Evolutionary conservation across 2,797 vertebrate species (phyloP), one percentile per base, ranked within the genome.

Genomic region (Orientallactaga sibirica): DNA sequence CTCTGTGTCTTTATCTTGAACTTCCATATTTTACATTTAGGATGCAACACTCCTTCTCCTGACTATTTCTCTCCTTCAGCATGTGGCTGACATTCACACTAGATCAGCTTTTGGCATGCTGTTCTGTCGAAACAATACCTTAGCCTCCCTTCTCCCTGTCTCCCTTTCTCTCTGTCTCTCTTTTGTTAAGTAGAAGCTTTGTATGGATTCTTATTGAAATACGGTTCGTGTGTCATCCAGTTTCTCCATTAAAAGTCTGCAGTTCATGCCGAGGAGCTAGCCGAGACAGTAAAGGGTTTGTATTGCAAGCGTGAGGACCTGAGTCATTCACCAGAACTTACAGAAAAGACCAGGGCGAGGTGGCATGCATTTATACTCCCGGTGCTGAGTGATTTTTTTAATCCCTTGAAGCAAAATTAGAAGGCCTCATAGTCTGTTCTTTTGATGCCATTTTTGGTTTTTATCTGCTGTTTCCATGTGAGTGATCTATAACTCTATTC

Each of bases 141-240:
- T 83, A 25, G n/a, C 71, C 37, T 62, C 55, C 67, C 27, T 52
- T 52, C 25, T 77, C 48, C 10, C 7, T 9, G 5, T 48, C 43
- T 48, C 43, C 43, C 43, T 48, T 9, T 48, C 43, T 9, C 43
- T 9, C 43, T 48, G 5, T 9, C 43, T 9, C 43, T 48, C 43
- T 48, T 9, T 48, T 10, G 10, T 48, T 48, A 48, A 48, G 48
- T 48, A 48, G 48, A 48, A 48, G 48, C 48, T 48, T 8, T 48
- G 6, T 10, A 88, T 37, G 79, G 61, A 29, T 33, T 74, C 48
- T 48, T 64, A 78, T n/a, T 93, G 41, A 91, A 82, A 89, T 68
- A 48, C 20, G 75, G 87, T 62, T 88, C 52, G 37, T 33, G n/a
- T 9, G 16, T 33, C 73, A 52, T 68, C 29, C 11, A 88, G 91